phyloP scores from a whole-genome alignment of 2,888 invertebrate genomes.

The Aspidiotus destructor region DNA sequence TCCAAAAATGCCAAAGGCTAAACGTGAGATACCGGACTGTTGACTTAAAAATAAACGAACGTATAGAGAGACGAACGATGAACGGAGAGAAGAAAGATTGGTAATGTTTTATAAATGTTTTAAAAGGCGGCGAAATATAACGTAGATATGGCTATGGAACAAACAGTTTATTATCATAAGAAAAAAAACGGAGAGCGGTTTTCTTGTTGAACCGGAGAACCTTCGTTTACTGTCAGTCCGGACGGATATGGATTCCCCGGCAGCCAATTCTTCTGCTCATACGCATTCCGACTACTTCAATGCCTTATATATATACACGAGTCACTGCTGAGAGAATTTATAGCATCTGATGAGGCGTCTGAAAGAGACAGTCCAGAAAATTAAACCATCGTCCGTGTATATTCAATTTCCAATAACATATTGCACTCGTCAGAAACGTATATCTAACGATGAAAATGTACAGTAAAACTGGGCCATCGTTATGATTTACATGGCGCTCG shows the following conservation, averaged over 20 bases:
- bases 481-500: too few species aligned
- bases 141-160: not conserved
- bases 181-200: constrained; percentile 14
- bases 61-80: not conserved
- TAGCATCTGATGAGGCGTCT: too few species aligned
- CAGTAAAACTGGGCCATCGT: too few species aligned
- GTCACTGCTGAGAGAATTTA: too few species aligned
- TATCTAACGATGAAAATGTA: too few species aligned
- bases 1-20: constrained; percentile 28
- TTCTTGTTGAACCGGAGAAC: constrained; percentile 7
- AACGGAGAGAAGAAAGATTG: not conserved
- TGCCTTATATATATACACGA: too few species aligned
- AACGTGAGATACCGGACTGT: constrained; percentile 32
- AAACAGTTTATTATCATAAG: constrained; percentile 19
- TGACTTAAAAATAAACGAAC: constrained; percentile 8
- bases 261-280: constrained; percentile 10
- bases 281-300: too few species aligned
- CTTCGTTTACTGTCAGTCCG: constrained; percentile 20
- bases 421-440: too few species aligned
- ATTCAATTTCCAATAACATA: too few species aligned
- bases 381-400: too few species aligned
- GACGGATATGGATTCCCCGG: constrained; percentile 15
- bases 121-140: constrained; percentile 21
- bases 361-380: too few species aligned
- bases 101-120: constrained; percentile 6